Conservation (phyloP, 1,140 invertebrate genomes). For the Caenorhabditis latens region DNA sequence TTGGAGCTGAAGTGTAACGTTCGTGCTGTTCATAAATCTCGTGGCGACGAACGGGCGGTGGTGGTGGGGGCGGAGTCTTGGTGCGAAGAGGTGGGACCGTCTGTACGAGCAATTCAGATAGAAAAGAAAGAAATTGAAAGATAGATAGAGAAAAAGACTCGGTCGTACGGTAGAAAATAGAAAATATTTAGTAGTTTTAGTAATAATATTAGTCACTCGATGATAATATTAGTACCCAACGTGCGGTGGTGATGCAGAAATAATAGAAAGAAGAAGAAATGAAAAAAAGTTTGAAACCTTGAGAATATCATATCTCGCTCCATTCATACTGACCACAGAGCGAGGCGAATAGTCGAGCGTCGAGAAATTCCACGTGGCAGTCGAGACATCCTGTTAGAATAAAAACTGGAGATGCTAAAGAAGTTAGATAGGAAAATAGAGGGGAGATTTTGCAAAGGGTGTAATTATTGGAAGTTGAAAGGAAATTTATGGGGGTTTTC, state of each 20-base stretch:
- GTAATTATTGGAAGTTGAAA: neutral
- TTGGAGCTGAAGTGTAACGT: conserved; percentile 47
- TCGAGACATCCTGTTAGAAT: conserved; percentile 73
- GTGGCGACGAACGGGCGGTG: conserved; percentile 32
- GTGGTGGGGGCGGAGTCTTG: conserved; percentile 37
- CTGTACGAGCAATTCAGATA: neutral
- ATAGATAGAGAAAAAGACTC: neutral
- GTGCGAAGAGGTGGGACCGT: conserved; percentile 48
- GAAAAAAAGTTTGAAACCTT: conserved; percentile 42
- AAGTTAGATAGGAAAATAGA: neutral
- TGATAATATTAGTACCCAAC: neutral
- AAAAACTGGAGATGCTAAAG: conserved; percentile 5
- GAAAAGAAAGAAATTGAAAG: neutral
- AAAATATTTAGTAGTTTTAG: neutral
- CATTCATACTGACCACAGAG: conserved; percentile 75
- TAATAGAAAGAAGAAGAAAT: neutral
- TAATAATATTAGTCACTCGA: neutral
- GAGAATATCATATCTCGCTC: conserved; percentile 65
- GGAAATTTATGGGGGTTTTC: neutral
- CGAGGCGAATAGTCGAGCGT: conserved; percentile 74
- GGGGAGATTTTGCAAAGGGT: neutral
- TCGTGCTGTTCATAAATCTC: conserved; percentile 48
- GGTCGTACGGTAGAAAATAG: conserved; percentile 1
- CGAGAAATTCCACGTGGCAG: conserved; percentile 76
- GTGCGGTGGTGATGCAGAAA: neutral